These are phyloP conservation scores for Prosapia bicincta DNA, from an alignment of 2,888 invertebrate species.

Conservation along the genomic window DNA sequence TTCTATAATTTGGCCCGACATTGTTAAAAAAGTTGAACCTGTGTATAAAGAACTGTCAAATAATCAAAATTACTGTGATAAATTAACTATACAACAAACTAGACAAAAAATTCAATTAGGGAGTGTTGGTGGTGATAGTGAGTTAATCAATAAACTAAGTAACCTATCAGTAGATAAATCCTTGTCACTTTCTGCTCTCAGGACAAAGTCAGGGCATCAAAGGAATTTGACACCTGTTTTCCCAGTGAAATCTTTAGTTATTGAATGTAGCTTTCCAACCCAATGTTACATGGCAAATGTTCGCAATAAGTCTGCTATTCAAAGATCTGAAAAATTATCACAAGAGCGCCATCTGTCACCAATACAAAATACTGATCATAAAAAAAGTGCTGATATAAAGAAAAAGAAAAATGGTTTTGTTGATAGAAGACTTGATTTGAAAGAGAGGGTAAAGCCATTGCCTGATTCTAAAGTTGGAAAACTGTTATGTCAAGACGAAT, in stretches of 20 bases:
- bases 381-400: constrained; percentile 1
- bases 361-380: neutral
- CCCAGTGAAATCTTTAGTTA: constrained; percentile 11
- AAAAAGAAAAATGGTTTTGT: neutral
- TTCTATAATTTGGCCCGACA: constrained; percentile 30
- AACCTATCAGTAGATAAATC: neutral
- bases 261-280: constrained; percentile 12
- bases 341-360: constrained; percentile 15
- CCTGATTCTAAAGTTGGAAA: constrained; percentile 9
- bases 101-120: neutral
- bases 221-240: neutral
- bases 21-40: constrained; percentile 29
- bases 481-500: constrained; percentile 11
- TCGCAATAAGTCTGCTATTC: constrained; percentile 9
- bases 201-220: neutral
- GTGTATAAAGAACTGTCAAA: constrained; percentile 19
- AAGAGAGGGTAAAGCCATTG: neutral
- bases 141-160: neutral
- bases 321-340: neutral
- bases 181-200: neutral
- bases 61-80: neutral
- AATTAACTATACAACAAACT: neutral
- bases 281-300: neutral
- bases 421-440: neutral
- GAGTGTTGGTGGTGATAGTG: neutral